Evolutionary conservation across 2,888 invertebrate genomes (phyloP).

Genomic region (Cyclophora albipunctata): DNA sequence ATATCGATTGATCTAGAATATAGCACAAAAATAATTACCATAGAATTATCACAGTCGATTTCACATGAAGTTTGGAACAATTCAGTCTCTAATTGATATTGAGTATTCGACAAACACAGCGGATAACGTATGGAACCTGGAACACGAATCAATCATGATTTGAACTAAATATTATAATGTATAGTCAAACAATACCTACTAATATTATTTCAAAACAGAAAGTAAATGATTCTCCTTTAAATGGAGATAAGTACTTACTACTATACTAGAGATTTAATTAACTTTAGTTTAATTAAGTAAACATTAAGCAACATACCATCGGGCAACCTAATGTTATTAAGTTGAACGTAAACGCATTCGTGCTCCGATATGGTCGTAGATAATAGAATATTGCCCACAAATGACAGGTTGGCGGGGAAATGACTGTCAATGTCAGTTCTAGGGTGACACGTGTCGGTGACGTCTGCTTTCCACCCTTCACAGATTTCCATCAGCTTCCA

Average conservation of each 20-base stretch:
- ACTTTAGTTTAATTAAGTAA: no score
- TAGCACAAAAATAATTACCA: no score
- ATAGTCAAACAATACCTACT: no score
- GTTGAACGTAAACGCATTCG: slow-evolving; percentile 47
- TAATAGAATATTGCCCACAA: slow-evolving; percentile 42
- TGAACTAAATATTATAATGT: no score
- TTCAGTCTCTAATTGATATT: slow-evolving; percentile 35
- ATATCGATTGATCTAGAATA: no score
- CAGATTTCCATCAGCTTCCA: slow-evolving; percentile 63
- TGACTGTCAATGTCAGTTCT: slow-evolving; percentile 30
- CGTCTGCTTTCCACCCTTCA: slow-evolving; percentile 58
- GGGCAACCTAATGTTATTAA: slow-evolving; percentile 51
- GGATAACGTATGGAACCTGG: slow-evolving; percentile 53
- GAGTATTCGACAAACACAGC: slow-evolving; percentile 40
- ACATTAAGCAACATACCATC: slow-evolving; percentile 34
- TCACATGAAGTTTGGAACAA: slow-evolving; percentile 61
- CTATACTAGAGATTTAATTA: no score
- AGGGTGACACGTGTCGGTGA: slow-evolving; percentile 44
- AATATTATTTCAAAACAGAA: no score
- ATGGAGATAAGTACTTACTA: no score
- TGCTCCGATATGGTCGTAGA: slow-evolving; percentile 34
- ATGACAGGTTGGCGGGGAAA: slow-evolving; percentile 48
- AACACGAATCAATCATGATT: slow-evolving; percentile 7
- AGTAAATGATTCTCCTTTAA: no score
- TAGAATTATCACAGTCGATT: slow-evolving; percentile 51